These are phyloP conservation scores for Marmota monax DNA, from an alignment of 2,113 vertebrate genomes.

Conservation along the genomic window DNA sequence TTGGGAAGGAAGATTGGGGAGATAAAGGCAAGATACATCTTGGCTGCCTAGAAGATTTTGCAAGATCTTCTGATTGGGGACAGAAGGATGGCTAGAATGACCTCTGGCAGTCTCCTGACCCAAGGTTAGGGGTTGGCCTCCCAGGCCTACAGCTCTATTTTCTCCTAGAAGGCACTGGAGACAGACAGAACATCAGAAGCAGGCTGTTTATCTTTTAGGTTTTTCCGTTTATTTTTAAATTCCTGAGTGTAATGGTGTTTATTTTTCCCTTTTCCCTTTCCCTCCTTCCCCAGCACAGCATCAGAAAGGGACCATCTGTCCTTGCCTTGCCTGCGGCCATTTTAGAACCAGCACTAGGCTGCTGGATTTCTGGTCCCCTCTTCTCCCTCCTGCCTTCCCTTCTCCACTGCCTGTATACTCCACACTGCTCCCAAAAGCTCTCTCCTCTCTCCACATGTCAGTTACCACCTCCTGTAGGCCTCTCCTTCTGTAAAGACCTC, in stretches of 20 bases:
- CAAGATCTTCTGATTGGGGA: neutral
- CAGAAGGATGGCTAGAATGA: neutral
- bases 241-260: constrained; percentile 74
- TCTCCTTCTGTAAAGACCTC: neutral
- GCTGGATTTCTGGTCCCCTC: constrained; percentile 23
- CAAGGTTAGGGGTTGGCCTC: neutral
- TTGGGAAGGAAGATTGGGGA: neutral
- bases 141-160: neutral
- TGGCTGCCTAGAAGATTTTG: neutral
- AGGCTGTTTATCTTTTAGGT: constrained; percentile 76
- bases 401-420: neutral
- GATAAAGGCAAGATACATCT: neutral
- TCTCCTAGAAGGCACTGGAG: constrained; percentile 39
- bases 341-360: constrained; percentile 62
- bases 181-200: constrained; percentile 47
- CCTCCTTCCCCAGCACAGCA: constrained; percentile 58
- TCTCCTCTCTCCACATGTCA: neutral
- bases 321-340: constrained; percentile 69
- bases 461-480: neutral
- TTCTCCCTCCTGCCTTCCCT: neutral
- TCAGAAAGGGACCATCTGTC: constrained; percentile 80
- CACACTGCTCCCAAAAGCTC: neutral
- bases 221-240: constrained; percentile 81
- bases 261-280: constrained; percentile 78
- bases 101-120: neutral